Evolutionary conservation across 2,888 invertebrate genomes (phyloP).

Genomic region (Oscheius myriophilus): DNA sequence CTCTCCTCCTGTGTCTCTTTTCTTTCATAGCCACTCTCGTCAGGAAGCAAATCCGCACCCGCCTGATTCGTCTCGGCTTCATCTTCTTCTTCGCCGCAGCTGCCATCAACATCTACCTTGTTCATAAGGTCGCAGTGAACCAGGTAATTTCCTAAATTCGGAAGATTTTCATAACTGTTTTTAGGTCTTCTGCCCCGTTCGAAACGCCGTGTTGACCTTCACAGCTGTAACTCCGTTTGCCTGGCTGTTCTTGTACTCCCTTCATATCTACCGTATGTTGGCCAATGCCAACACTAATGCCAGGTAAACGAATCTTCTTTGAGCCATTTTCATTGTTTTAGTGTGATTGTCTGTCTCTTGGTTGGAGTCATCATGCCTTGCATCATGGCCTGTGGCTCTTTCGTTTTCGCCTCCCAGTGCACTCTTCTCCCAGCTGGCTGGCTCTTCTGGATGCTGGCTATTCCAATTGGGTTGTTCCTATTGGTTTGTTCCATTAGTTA

Average conservation of each 20-base stretch:
- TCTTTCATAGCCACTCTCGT: conserved; percentile 53
- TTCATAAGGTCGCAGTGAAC: conserved; percentile 57
- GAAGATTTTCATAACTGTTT: neutral
- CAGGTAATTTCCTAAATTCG: conserved; percentile 33
- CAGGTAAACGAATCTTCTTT: conserved; percentile 31
- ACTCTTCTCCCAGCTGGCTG: conserved; percentile 45
- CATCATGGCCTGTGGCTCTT: conserved; percentile 50
- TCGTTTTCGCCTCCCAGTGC: conserved; percentile 56
- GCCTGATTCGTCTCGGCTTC: conserved; percentile 54
- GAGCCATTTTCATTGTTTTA: conserved; percentile 24
- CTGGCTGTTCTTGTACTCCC: conserved; percentile 66
- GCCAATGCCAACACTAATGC: conserved; percentile 53
- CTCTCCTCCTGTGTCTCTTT: conserved; percentile 56
- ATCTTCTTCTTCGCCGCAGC: conserved; percentile 62
- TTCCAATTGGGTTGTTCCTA: conserved; percentile 61
- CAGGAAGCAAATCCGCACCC: conserved; percentile 37
- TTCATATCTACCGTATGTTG: conserved; percentile 59
- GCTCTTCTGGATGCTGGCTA: conserved; percentile 63
- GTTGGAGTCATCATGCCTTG: conserved; percentile 61
- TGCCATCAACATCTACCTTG: conserved; percentile 53
- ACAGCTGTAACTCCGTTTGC: conserved; percentile 59
- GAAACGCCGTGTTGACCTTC: conserved; percentile 63
- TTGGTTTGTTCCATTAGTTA: conserved; percentile 38
- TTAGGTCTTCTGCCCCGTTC: conserved; percentile 60
- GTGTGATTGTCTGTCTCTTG: conserved; percentile 51